Conservation (phyloP, 2,888 invertebrate genomes). For the Masnerella sp. region DNA sequence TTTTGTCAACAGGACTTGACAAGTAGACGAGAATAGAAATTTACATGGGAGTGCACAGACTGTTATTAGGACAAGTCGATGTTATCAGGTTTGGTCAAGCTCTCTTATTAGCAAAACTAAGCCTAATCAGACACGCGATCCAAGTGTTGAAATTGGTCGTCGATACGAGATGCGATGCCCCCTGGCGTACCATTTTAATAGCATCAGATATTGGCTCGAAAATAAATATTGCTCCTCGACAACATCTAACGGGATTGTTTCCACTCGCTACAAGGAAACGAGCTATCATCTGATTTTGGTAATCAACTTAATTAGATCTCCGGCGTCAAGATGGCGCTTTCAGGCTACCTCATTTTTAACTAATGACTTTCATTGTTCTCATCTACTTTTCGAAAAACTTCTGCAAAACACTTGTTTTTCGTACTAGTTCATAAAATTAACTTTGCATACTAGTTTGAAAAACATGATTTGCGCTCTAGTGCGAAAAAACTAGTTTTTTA, state of each 20-base stretch:
- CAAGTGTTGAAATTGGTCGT: conserved; percentile 45
- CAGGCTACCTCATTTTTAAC: neutral
- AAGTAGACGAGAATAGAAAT: conserved; percentile 48
- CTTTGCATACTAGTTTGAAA: too few relatives aligned
- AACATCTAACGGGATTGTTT: conserved; percentile 38
- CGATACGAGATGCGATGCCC: conserved; percentile 47
- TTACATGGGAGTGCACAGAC: conserved; percentile 30
- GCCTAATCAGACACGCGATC: conserved; percentile 52
- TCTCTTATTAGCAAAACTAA: conserved; percentile 54
- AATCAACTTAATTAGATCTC: conserved; percentile 50
- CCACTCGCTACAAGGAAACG: conserved; percentile 12
- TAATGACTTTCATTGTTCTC: too few relatives aligned
- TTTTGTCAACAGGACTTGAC: too few relatives aligned
- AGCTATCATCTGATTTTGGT: conserved; percentile 43
- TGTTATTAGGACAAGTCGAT: conserved; percentile 35
- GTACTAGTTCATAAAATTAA: too few relatives aligned
- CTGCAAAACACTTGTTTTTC: too few relatives aligned
- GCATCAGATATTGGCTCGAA: conserved; percentile 39
- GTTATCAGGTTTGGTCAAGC: conserved; percentile 39
- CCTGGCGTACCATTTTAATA: conserved; percentile 43
- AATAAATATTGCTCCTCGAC: conserved; percentile 47
- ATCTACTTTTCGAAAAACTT: too few relatives aligned
- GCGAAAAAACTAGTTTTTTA: too few relatives aligned
- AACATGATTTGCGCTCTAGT: too few relatives aligned
- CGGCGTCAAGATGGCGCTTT: neutral